A percentile compares a stretch with the other conserved stretches of the same genome.
phyloP scores from a whole-genome alignment of 1,140 invertebrate genomes.

The Protaetia brevitarsis region DNA sequence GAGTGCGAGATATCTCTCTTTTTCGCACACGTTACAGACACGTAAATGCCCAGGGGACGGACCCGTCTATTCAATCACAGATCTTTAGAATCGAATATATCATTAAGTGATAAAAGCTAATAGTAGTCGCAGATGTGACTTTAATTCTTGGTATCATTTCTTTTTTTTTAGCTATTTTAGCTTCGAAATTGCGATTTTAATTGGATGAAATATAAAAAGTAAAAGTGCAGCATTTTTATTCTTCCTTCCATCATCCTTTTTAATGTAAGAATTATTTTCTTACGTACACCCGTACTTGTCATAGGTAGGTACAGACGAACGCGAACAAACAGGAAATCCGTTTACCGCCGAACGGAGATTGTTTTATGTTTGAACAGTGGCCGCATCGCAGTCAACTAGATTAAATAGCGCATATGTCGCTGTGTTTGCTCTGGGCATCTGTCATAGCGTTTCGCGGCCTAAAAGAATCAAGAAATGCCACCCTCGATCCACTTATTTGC shows the following conservation, averaged over 20 bases:
- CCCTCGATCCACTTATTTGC: not conserved
- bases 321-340: conserved; percentile 22
- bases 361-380: conserved; percentile 21
- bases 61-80: not conserved
- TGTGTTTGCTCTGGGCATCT: conserved; percentile 21
- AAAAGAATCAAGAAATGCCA: conserved; percentile 12
- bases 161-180: too few relatives aligned
- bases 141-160: not conserved
- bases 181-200: too few relatives aligned
- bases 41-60: conserved; percentile 1
- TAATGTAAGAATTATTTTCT: too few relatives aligned
- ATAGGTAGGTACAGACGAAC: not conserved
- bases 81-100: not conserved
- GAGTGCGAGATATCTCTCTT: not conserved
- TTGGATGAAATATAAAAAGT: too few relatives aligned
- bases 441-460: conserved; percentile 5
- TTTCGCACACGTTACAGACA: not conserved
- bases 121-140: not conserved
- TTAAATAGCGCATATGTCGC: conserved; percentile 19
- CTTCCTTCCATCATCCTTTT: too few relatives aligned
- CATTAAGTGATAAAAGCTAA: conserved; percentile 9
- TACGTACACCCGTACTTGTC: not conserved
- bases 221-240: too few relatives aligned
- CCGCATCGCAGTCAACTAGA: conserved; percentile 11
- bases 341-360: conserved; percentile 20